These are phyloP conservation scores for Heliconius erato DNA, from an alignment of 2,888 invertebrate species.

Conservation along the genomic window DNA sequence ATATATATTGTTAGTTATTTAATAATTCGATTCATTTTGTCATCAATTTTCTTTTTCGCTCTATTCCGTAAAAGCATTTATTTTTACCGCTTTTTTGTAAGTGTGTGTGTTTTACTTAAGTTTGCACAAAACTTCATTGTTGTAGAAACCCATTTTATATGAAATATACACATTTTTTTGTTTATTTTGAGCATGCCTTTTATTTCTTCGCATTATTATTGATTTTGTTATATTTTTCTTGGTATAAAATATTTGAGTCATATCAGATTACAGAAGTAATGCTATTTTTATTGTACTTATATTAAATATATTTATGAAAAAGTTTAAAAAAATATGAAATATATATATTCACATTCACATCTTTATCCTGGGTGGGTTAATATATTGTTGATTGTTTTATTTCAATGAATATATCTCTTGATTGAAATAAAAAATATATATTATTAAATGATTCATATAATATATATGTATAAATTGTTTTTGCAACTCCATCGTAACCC, in stretches of 20 bases:
- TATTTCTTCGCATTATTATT: constrained; percentile 5
- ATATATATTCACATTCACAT: not conserved
- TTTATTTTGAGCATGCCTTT: constrained; percentile 19
- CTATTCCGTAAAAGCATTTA: constrained; percentile 42
- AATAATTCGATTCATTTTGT: constrained; percentile 27
- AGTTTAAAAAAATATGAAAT: not conserved
- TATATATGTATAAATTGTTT: too few relatives aligned
- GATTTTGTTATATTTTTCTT: not conserved
- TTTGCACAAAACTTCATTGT: constrained; percentile 28
- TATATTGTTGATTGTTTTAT: too few relatives aligned
- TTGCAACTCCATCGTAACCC: too few relatives aligned
- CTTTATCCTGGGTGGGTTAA: too few relatives aligned
- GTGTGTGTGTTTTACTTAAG: constrained; percentile 23
- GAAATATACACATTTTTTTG: constrained; percentile 7
- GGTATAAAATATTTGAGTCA: not conserved
- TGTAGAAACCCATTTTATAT: constrained; percentile 22
- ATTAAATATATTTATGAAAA: not conserved
- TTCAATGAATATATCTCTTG: too few relatives aligned
- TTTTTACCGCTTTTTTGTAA: constrained; percentile 18
- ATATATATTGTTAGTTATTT: constrained; percentile 30
- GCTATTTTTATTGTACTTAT: not conserved
- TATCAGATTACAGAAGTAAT: not conserved
- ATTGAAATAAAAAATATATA: too few relatives aligned
- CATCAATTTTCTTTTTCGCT: constrained; percentile 18
- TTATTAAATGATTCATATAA: too few relatives aligned